phyloP scores from a whole-genome alignment of 2,888 invertebrate species.

The Tachina lurida region DNA sequence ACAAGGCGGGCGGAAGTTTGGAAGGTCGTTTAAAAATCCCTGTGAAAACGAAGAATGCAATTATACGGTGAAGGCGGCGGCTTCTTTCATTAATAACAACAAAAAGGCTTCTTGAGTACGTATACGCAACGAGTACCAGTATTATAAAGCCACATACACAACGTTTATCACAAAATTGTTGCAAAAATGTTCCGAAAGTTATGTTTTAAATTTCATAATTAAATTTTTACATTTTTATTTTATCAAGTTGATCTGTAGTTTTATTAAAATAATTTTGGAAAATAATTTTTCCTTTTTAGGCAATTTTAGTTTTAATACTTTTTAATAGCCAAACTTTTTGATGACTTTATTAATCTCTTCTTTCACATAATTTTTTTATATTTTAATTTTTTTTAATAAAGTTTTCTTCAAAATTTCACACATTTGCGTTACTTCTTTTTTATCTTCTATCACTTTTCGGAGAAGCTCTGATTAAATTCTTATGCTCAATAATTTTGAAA shows the following conservation, averaged over 20 bases:
- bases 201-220: background rate
- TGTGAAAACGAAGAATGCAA: slow-evolving; percentile 24
- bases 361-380: background rate
- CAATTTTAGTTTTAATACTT: background rate
- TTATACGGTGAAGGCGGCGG: slow-evolving; percentile 52
- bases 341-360: too few species aligned
- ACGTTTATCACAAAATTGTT: slow-evolving; percentile 29
- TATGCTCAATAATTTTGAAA: slow-evolving; percentile 8
- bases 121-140: slow-evolving; percentile 63
- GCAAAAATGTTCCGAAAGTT: slow-evolving; percentile 23
- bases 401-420: slow-evolving; percentile 46
- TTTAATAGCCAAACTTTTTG: background rate
- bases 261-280: background rate
- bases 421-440: slow-evolving; percentile 54
- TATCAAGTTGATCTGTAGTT: background rate
- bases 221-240: background rate
- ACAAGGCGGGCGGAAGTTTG: background rate
- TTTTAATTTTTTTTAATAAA: slow-evolving; percentile 7
- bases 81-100: slow-evolving; percentile 35
- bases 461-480: slow-evolving; percentile 15
- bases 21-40: slow-evolving; percentile 21
- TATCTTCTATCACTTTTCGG: slow-evolving; percentile 13
- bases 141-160: slow-evolving; percentile 56
- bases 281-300: background rate
- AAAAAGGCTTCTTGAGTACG: slow-evolving; percentile 62